Base-by-base conservation (phyloP, 2,797 vertebrate species). In the Typhlichthys subterraneus region DNA sequence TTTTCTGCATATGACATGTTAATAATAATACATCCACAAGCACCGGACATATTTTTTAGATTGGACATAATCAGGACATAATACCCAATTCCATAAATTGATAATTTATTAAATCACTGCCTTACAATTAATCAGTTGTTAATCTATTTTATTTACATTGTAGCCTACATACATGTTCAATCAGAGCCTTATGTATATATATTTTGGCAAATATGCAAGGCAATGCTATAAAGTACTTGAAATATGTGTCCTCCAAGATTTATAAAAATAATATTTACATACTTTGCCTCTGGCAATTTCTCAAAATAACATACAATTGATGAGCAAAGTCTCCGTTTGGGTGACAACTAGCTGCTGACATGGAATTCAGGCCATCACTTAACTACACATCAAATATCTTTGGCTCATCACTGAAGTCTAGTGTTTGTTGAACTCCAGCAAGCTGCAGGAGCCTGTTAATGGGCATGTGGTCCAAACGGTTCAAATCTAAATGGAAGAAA, bases 401-500 rank as follows among this genome's bases (percentile, higher is more conserved):
- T 19, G 87, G 74, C 61, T 89, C 81, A 64, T 87, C 47, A 38
- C 86, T 92, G 70, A 98, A 95, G 86, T 95, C 88, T 70, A 96
- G 76, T 5, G 86, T 82, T 78, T 91, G 87, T 76, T 92, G 88
- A 82, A 95, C 90, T 79, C 95, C 96, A 5, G 95, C 95, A 45
- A 95, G 89, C 78, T 95, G 92, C 84, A 98, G 90, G 69, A 97
- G 82, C 84, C 91, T 92, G 73, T 92, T 93, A 78, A 98, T 98
- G 45, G 95, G 95, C 88, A 94, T 91, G 69, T 97, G 96, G 85
- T 97, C 95, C 85, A 96, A 79, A 48, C 93, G 94, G 85, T 95
- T 98, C 82, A 87, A 92, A 83, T 98, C 95, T 56, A 91, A 91
- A 76, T 98, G 95, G 64, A 85, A 83, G 78, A 96, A 96, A 84